These are phyloP conservation scores for Tenualosa ilisha DNA, from an alignment of 2,797 vertebrate species.

Conservation along the genomic window DNA sequence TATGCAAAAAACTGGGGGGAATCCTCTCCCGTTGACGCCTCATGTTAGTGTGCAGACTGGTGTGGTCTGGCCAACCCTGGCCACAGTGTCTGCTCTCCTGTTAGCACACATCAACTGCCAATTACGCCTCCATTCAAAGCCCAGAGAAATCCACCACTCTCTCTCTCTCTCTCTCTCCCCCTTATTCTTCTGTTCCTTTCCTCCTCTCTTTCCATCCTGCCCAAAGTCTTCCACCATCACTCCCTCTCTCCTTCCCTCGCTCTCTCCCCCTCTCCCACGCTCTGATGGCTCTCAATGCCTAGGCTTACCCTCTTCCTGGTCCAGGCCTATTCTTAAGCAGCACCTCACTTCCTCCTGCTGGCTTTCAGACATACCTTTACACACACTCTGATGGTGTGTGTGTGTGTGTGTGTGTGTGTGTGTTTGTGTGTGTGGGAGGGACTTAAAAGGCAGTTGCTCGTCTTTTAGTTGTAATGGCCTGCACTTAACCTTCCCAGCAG, in stretches of 20 bases:
- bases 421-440: not conserved
- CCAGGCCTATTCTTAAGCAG: not conserved
- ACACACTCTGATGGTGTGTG: not conserved
- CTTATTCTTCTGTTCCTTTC: not conserved
- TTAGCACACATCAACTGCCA: not conserved
- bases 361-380: not conserved
- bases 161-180: not conserved
- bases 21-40: not conserved
- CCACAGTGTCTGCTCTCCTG: not conserved
- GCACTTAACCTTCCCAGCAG: not conserved
- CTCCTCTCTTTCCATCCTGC: conserved; percentile 30
- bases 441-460: no score
- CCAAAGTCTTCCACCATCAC: not conserved
- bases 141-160: not conserved
- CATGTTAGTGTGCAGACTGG: not conserved
- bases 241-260: conserved; percentile 10
- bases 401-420: not conserved
- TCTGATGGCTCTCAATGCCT: not conserved
- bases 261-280: not conserved
- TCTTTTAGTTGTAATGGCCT: no score
- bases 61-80: not conserved
- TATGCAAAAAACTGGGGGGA: not conserved
- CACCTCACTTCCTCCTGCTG: not conserved
- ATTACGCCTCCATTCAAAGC: conserved; percentile 8
- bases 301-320: not conserved